Base-by-base conservation (phyloP, 2,888 invertebrate genomes). In the Drosophila bunnanda region DNA sequence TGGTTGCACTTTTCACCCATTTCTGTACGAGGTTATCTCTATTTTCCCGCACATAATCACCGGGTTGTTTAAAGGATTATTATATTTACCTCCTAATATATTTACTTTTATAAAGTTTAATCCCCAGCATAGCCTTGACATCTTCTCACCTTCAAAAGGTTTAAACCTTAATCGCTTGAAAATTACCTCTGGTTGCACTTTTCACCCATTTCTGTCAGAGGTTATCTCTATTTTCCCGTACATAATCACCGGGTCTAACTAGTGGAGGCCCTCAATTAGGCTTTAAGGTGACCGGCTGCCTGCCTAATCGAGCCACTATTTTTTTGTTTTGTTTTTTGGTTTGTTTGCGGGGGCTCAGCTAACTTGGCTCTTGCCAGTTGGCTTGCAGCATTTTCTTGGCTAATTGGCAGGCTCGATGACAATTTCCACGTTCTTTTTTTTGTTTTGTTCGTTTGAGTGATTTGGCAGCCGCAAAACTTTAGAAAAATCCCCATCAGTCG, bases 401-500 rank as follows among this genome's bases (percentile, higher is more conserved):
- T 64, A 64, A 62, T 64, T 64, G 64, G 64, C 64, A 61, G 64
- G 32, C 48, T 25, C 48, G 39, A 48, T 39, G 62, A 62, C 62
- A 64, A 50, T 64, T 61, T 61, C 39, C 60, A 46, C 59, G n/a
- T 25, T 46, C 44, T 46, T 39, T 48, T 36, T 41, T 28, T 41
- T n/a, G n/a, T n/a, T n/a, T n/a, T n/a, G n/a, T 34, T 13, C 0
- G 34, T 36, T 54, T 39, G 10, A 59, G 55, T 59, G 38, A 56
- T 59, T 56, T 64, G 64, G 64, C 64, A 64, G 25, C 12, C 36
- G 22, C 30, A 62, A 61, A 38, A 28, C 30, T 39, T 48, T 41
- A 13, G 39, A 50, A 50, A 48, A 34, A 50, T 62, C 22, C 8
- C 64, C 9, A 28, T 41, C 28, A 41, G 25, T n/a, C 48, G 64